These are phyloP conservation scores for Halocynthia aurantium DNA, from an alignment of 23 tunicate genomes.

Conservation along the genomic window DNA sequence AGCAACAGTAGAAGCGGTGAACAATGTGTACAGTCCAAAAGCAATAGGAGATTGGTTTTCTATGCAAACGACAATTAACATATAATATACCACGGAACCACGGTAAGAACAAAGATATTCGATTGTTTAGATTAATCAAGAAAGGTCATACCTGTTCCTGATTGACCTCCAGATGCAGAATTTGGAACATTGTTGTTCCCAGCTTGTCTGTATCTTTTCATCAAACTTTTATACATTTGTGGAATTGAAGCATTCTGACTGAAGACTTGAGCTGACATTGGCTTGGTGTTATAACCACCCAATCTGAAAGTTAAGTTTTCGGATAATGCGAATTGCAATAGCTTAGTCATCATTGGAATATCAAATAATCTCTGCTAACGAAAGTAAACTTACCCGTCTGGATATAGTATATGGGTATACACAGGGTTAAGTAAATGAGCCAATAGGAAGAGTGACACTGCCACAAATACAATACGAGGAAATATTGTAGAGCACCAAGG, in stretches of 20 bases:
- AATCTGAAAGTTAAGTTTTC: too few species aligned
- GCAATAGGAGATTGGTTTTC: slow-evolving; percentile 30
- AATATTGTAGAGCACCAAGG: neutral
- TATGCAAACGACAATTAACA: neutral
- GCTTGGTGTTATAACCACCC: too few species aligned
- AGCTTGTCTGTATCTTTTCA: neutral
- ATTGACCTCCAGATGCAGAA: too few species aligned
- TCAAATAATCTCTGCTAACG: too few species aligned
- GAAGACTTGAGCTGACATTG: too few species aligned
- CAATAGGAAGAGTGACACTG: neutral
- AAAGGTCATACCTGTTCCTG: too few species aligned
- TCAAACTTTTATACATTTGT: slow-evolving; percentile 2
- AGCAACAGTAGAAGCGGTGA: slow-evolving; percentile 34
- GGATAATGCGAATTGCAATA: too few species aligned
- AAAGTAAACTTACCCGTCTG: neutral
- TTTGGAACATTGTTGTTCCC: too few species aligned
- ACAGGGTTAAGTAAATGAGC: neutral
- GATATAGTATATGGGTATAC: slow-evolving; percentile 1
- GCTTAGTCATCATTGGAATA: too few species aligned
- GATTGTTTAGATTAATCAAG: too few species aligned
- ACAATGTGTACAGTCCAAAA: slow-evolving; percentile 59
- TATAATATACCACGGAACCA: too few species aligned
- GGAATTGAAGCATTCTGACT: neutral
- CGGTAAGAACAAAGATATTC: too few species aligned
- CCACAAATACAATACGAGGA: neutral